Conservation (phyloP, 1,140 invertebrate genomes). For the Apis laboriosa region DNA sequence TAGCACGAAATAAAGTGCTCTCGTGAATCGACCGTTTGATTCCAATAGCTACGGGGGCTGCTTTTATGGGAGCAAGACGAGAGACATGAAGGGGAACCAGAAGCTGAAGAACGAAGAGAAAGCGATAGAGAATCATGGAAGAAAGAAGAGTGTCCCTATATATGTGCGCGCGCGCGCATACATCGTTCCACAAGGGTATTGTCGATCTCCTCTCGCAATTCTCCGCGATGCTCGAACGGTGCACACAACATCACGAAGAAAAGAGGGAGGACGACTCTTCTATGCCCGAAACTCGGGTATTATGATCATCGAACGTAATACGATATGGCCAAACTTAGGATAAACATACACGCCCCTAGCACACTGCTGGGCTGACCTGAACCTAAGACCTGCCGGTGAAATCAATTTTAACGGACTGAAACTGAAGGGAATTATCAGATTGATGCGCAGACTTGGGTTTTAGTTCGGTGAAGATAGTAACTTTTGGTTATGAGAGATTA, state of each 20-base stretch:
- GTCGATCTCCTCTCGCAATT: slow-evolving; percentile 37
- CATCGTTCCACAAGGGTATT: slow-evolving; percentile 54
- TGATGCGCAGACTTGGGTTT: not conserved
- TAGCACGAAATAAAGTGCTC: slow-evolving; percentile 66
- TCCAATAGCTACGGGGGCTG: slow-evolving; percentile 52
- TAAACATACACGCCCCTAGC: slow-evolving; percentile 47
- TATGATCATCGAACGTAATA: slow-evolving; percentile 54
- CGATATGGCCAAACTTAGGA: slow-evolving; percentile 46
- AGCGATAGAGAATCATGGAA: slow-evolving; percentile 6
- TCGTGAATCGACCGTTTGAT: slow-evolving; percentile 63
- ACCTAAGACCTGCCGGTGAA: not conserved
- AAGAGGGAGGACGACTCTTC: slow-evolving; percentile 21
- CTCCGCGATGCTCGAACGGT: slow-evolving; percentile 32
- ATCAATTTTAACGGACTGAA: slow-evolving; percentile 40
- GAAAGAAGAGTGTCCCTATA: slow-evolving; percentile 19
- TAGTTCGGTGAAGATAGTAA: not conserved
- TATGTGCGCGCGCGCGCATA: not conserved
- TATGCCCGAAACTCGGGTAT: slow-evolving; percentile 39
- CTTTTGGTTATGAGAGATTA: not conserved
- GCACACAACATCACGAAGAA: not conserved
- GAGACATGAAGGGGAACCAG: not conserved
- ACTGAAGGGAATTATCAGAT: slow-evolving; percentile 31
- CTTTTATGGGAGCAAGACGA: slow-evolving; percentile 41
- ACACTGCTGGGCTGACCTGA: not conserved
- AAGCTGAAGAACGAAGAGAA: not conserved